A percentile compares a stretch with the other conserved stretches of the same genome.
Evolutionary conservation across 2,888 invertebrate genomes (phyloP).

Genomic region (Apamea epomidion): DNA sequence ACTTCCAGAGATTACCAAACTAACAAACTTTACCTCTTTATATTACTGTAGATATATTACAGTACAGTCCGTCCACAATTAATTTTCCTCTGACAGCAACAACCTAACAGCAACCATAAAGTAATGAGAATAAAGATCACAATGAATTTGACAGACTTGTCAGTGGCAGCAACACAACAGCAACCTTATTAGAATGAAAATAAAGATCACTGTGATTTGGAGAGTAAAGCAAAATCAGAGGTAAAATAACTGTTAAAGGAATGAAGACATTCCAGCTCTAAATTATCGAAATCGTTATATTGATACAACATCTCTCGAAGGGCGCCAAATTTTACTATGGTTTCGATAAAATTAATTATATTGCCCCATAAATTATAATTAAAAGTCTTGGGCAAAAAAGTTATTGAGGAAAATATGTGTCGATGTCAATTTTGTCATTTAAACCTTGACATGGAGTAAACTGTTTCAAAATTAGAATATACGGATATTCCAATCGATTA

Average conservation of each 20-base stretch:
- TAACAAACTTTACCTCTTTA: not conserved
- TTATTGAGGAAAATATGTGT: not conserved
- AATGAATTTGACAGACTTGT: no score
- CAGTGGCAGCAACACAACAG: no score
- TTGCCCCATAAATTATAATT: slow-evolving; percentile 27
- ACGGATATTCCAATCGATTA: slow-evolving; percentile 1
- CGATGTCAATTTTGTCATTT: slow-evolving; percentile 20
- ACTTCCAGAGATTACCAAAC: not conserved
- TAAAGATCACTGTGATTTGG: not conserved
- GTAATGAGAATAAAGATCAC: no score
- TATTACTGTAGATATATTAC: not conserved
- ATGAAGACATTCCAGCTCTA: not conserved
- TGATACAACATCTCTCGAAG: slow-evolving; percentile 35
- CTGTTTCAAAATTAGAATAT: slow-evolving; percentile 18
- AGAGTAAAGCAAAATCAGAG: no score
- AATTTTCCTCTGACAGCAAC: not conserved
- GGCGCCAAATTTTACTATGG: slow-evolving; percentile 9
- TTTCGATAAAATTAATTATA: slow-evolving; percentile 9
- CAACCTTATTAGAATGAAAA: no score
- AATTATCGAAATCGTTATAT: not conserved
- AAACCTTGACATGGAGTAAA: slow-evolving; percentile 36
- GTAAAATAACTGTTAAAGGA: not conserved
- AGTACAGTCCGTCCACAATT: not conserved
- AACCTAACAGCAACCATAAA: not conserved
- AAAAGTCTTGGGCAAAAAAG: not conserved